These are phyloP conservation scores for Allobates femoralis DNA, from an alignment of 2,797 vertebrate genomes.

Conservation along the genomic window DNA sequence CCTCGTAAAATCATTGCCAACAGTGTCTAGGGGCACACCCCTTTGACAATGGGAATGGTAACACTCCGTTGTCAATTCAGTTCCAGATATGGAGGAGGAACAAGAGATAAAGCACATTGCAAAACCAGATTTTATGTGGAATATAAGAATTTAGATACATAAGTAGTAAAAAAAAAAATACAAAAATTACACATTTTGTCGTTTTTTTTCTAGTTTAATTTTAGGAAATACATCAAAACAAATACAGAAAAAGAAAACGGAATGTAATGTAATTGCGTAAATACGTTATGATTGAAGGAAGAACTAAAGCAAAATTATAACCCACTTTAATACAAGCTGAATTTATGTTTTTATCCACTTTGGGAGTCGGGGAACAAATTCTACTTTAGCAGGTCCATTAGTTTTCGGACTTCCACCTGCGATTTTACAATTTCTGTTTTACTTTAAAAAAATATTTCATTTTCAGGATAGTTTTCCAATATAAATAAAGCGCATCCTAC, in stretches of 20 bases:
- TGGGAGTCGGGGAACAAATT: not conserved
- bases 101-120: too few relatives aligned
- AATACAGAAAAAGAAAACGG: conserved; percentile 31
- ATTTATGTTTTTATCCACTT: not conserved
- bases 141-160: too few relatives aligned
- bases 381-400: not conserved
- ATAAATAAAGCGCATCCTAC: conserved; percentile 59
- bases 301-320: conserved; percentile 13
- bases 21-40: too few relatives aligned
- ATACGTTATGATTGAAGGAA: conserved; percentile 9
- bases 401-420: conserved; percentile 2
- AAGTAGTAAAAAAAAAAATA: not conserved
- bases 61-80: too few relatives aligned
- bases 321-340: not conserved
- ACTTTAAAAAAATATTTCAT: conserved; percentile 62
- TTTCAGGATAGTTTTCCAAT: conserved; percentile 50
- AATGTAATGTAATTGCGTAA: conserved; percentile 31
- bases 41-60: too few relatives aligned
- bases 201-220: conserved; percentile 31
- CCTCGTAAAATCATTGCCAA: too few relatives aligned
- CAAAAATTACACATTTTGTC: not conserved
- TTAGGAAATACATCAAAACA: conserved; percentile 49
- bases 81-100: too few relatives aligned
- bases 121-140: too few relatives aligned
- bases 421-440: conserved; percentile 29